phyloP scores from a whole-genome alignment of 2,888 invertebrate species.

The Entomobrya proxima region DNA sequence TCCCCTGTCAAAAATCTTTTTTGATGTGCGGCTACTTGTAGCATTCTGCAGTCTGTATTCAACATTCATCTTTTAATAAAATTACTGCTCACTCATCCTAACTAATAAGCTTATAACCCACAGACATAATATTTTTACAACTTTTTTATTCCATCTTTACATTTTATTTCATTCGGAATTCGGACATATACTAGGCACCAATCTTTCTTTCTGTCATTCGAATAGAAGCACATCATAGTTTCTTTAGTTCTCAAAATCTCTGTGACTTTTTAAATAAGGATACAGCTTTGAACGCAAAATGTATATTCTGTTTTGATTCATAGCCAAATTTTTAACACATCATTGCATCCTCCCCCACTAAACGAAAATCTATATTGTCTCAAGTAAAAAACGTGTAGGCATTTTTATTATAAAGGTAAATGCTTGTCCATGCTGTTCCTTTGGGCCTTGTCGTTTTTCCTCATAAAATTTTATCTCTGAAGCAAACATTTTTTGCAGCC shows the following conservation, averaged over 20 bases:
- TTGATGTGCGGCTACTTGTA: too few relatives aligned
- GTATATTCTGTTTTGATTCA: slow-evolving; percentile 6
- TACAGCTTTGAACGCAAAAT: neutral
- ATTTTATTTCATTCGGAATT: neutral
- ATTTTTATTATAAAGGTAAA: slow-evolving; percentile 33
- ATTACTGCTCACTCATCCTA: slow-evolving; percentile 48
- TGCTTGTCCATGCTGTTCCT: neutral
- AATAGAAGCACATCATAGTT: neutral
- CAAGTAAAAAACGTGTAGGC: neutral
- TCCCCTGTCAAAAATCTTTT: too few relatives aligned
- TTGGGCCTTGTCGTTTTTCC: neutral
- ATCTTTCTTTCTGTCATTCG: neutral
- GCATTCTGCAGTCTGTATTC: too few relatives aligned
- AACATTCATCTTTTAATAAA: too few relatives aligned
- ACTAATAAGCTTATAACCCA: slow-evolving; percentile 60
- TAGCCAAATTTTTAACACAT: slow-evolving; percentile 29
- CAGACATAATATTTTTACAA: slow-evolving; percentile 57
- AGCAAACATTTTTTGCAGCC: neutral
- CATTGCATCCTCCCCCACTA: slow-evolving; percentile 20
- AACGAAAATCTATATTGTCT: neutral
- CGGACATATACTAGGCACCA: neutral
- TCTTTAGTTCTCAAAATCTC: too few relatives aligned
- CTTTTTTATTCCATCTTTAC: neutral
- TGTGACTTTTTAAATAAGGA: neutral
- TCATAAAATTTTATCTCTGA: slow-evolving; percentile 23